Evolutionary conservation across 2,888 invertebrate species (phyloP), one percentile per base, ranked within the genome.

Genomic region (Pheosia tremula): DNA sequence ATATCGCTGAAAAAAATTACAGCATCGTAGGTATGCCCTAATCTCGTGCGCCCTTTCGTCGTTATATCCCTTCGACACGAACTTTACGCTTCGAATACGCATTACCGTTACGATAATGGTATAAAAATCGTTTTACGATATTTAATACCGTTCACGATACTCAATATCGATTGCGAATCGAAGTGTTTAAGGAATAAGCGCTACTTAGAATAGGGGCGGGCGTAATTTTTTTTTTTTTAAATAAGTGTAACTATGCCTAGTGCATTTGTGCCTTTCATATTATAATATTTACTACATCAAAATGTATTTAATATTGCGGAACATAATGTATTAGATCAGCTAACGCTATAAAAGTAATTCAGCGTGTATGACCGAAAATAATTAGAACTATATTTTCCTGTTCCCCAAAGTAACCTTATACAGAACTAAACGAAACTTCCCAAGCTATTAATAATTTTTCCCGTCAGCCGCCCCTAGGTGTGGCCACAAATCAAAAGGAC

Each of bases 401-500:
- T 3, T 50, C 50, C 24, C 24, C 50, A 50, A 50, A 50, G 50
- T 63, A 63, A 52, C 50, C 45, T 10, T 60, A 59, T 52, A 50
- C 36, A 52, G 10, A 66, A 59, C 53, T 61, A 52, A 56, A 59
- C 39, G 11, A n/a, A 58, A 62, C 47, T 67, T 64, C 63, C 60
- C 50, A 60, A 60, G 50, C 65, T 72, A 66, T 63, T 66, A 62
- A 68, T 68, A 67, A 64, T 64, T 68, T 53, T 56, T 64, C 59
- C 64, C 64, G 60, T 54, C 43, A 58, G 58, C 65, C 50, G 56
- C 64, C 66, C 64, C 59, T 59, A 62, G 63, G 58, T 59, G 74
- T 64, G 63, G 78, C 77, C 69, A 87, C 88, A 88, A 88, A 90
- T 90, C 87, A 89, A 81, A 81, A 71, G 77, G 73, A 71, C 69